These are phyloP conservation scores for Leucophora obtusa DNA, from an alignment of 2,888 invertebrate species.

Conservation along the genomic window DNA sequence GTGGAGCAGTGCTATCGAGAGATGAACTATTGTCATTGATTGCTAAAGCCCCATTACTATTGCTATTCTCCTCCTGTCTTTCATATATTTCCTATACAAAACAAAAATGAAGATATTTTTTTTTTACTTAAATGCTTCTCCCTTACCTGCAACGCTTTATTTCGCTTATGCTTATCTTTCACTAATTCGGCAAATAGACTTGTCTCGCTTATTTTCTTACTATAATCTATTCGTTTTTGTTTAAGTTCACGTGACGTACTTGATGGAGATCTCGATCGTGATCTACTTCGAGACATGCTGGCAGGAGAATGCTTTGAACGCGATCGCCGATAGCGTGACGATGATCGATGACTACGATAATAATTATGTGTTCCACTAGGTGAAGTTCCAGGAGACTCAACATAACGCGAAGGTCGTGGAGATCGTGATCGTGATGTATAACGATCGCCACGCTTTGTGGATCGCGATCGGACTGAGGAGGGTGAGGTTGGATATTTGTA, in stretches of 20 bases:
- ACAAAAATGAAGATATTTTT: background rate
- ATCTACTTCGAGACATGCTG: conserved; percentile 69
- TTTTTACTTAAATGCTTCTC: background rate
- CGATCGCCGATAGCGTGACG: conserved; percentile 67
- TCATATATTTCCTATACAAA: conserved; percentile 82
- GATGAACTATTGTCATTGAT: conserved; percentile 77
- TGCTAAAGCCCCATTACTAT: conserved; percentile 75
- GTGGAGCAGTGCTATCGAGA: conserved; percentile 72
- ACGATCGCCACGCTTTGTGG: conserved; percentile 76
- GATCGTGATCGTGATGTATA: conserved; percentile 75
- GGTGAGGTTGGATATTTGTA: conserved; percentile 73
- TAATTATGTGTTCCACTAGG: conserved; percentile 66
- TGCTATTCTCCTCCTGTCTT: conserved; percentile 81
- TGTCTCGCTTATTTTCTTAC: conserved; percentile 91
- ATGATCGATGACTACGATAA: conserved; percentile 67
- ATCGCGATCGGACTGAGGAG: conserved; percentile 79
- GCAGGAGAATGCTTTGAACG: conserved; percentile 63
- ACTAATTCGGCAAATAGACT: conserved; percentile 94
- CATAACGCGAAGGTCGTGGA: conserved; percentile 71
- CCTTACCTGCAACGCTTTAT: conserved; percentile 82
- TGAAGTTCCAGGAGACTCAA: conserved; percentile 71
- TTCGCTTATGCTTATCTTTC: conserved; percentile 90
- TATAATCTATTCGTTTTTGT: conserved; percentile 82
- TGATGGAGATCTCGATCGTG: conserved; percentile 78
- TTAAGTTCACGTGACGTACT: conserved; percentile 74